A percentile compares a stretch with the other conserved stretches of the same genome.
phyloP scores from a whole-genome alignment of 2,113 vertebrate species.

The Embiotoca jacksoni region DNA sequence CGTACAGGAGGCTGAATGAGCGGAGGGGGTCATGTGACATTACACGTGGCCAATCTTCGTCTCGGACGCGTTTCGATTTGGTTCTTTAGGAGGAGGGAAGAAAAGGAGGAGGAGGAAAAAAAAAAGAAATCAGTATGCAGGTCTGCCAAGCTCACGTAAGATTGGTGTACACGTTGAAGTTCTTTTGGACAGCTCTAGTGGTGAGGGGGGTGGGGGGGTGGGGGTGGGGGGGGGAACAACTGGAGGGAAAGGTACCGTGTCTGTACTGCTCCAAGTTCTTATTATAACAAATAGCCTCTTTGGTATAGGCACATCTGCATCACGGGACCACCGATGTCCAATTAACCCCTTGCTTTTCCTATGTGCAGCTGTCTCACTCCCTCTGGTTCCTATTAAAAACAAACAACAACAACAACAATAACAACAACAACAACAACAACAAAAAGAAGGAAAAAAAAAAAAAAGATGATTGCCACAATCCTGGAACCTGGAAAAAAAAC shows the following conservation, averaged over 20 bases:
- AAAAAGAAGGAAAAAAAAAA: background rate
- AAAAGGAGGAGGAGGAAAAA: background rate
- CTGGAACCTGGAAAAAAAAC: constrained; percentile 61
- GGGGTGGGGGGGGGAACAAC: constrained; percentile 16
- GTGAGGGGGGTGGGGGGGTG: background rate
- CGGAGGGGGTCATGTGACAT: constrained; percentile 9
- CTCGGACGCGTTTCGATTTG: constrained; percentile 14
- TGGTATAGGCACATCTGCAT: constrained; percentile 89
- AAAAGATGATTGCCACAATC: constrained; percentile 68
- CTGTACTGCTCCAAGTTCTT: constrained; percentile 57
- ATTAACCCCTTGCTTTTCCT: constrained; percentile 69
- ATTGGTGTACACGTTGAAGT: constrained; percentile 31
- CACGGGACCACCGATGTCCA: constrained; percentile 71
- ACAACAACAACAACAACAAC: too few species aligned
- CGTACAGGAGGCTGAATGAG: constrained; percentile 1
- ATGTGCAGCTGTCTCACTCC: constrained; percentile 63
- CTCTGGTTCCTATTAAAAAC: constrained; percentile 53
- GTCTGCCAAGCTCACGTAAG: constrained; percentile 27
- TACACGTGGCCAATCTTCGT: constrained; percentile 11
- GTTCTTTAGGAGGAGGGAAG: constrained; percentile 6
- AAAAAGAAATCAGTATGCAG: constrained; percentile 18
- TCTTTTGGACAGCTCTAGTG: constrained; percentile 46
- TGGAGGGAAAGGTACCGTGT: constrained; percentile 57
- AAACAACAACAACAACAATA: too few species aligned
- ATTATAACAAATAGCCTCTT: constrained; percentile 87